phyloP scores from a whole-genome alignment of 2,888 invertebrate genomes.

The Acanthosepion esculentum region DNA sequence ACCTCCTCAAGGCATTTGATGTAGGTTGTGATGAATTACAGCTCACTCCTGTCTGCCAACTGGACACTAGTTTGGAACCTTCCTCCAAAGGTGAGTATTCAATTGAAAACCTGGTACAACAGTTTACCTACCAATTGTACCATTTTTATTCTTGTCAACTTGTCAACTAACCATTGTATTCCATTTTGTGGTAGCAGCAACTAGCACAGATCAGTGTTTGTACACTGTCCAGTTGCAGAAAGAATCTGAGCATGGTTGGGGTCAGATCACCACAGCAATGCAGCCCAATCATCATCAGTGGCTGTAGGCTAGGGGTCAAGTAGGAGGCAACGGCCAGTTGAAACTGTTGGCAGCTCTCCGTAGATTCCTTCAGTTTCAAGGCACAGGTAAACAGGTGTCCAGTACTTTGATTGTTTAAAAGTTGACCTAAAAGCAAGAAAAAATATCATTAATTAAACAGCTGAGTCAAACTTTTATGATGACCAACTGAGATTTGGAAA shows the following conservation, averaged over 20 bases:
- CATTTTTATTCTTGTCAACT: background rate
- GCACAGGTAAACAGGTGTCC: slow-evolving; percentile 54
- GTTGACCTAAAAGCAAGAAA: background rate
- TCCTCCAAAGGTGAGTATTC: no score
- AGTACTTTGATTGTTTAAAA: background rate
- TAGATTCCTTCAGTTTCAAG: slow-evolving; percentile 54
- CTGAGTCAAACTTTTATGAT: no score
- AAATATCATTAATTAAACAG: no score
- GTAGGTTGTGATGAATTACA: no score
- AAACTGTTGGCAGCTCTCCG: slow-evolving; percentile 54
- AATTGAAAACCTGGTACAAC: background rate
- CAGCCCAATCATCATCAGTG: slow-evolving; percentile 70
- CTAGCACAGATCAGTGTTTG: slow-evolving; percentile 67
- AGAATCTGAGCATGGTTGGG: slow-evolving; percentile 66
- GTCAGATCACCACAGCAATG: slow-evolving; percentile 74
- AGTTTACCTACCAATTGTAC: background rate
- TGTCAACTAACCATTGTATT: slow-evolving; percentile 55
- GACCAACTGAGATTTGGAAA: no score
- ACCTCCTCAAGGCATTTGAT: no score
- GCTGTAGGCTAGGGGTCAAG: background rate
- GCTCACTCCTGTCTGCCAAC: no score
- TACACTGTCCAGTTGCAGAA: slow-evolving; percentile 56
- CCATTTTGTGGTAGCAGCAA: slow-evolving; percentile 74
- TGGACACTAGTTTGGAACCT: no score
- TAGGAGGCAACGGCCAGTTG: background rate